Conservation (phyloP, 2,888 invertebrate species). For the Pachymerium ferrugineum region DNA sequence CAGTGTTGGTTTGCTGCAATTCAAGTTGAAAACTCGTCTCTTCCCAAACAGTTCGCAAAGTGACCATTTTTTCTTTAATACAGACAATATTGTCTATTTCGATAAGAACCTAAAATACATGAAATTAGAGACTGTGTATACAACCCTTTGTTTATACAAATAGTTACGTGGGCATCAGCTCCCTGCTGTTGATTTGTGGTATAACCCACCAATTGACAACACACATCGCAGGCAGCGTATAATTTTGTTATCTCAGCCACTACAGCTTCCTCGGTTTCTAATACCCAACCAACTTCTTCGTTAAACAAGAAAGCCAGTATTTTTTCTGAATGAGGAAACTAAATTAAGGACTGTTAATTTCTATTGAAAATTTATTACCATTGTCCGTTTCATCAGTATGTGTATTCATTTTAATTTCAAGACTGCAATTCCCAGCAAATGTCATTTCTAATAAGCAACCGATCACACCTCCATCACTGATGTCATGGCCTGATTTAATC, state of each 20-base stretch:
- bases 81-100: slow-evolving; percentile 41
- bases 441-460: slow-evolving; percentile 90
- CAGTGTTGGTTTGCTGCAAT: slow-evolving; percentile 70
- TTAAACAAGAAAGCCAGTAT: slow-evolving; percentile 64
- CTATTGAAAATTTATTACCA: not conserved
- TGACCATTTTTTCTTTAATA: slow-evolving; percentile 59
- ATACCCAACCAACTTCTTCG: slow-evolving; percentile 79
- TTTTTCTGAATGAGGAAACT: not conserved
- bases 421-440: slow-evolving; percentile 82
- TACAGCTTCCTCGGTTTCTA: slow-evolving; percentile 58
- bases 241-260: slow-evolving; percentile 59
- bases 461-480: slow-evolving; percentile 93
- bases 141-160: not conserved
- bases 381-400: not conserved
- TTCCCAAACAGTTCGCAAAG: slow-evolving; percentile 83
- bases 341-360: not conserved
- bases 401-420: slow-evolving; percentile 48
- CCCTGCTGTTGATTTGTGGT: slow-evolving; percentile 60
- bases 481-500: slow-evolving; percentile 73
- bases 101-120: not conserved
- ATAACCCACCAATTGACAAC: slow-evolving; percentile 63
- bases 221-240: slow-evolving; percentile 56
- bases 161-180: slow-evolving; percentile 57
- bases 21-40: slow-evolving; percentile 90
- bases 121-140: not conserved